Conservation (phyloP, 2,113 vertebrate genomes). For the Cynocephalus volans region DNA sequence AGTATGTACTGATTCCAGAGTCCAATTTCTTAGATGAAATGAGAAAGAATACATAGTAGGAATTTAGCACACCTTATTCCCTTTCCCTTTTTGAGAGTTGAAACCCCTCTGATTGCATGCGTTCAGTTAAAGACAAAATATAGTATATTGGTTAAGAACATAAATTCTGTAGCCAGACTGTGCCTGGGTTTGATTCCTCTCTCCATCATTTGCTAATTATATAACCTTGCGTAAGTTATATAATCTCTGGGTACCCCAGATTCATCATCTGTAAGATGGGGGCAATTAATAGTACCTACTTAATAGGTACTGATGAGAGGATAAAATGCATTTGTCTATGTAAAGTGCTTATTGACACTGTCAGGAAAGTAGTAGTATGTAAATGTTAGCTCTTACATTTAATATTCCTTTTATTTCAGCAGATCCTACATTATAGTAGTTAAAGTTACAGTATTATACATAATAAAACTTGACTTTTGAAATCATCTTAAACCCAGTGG, state of each 20-base stretch:
- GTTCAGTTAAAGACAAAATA: not conserved
- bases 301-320: not conserved
- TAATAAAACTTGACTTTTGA: slow-evolving; percentile 31
- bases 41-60: not conserved
- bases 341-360: not conserved
- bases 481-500: slow-evolving; percentile 36
- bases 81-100: slow-evolving; percentile 51
- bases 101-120: not conserved
- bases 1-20: not conserved
- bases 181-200: not conserved
- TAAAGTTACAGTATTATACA: not conserved
- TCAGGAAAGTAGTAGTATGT: not conserved
- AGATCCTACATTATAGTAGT: not conserved
- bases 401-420: slow-evolving; percentile 13
- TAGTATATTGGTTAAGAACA: not conserved
- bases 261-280: not conserved
- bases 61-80: not conserved
- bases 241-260: not conserved
- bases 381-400: not conserved
- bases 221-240: not conserved
- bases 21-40: not conserved
- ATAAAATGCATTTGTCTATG: not conserved
- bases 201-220: not conserved
- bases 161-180: not conserved
- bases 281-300: not conserved